Evolutionary conservation across 2,888 invertebrate species (phyloP).

Genomic region (Cacoxenus indagator): DNA sequence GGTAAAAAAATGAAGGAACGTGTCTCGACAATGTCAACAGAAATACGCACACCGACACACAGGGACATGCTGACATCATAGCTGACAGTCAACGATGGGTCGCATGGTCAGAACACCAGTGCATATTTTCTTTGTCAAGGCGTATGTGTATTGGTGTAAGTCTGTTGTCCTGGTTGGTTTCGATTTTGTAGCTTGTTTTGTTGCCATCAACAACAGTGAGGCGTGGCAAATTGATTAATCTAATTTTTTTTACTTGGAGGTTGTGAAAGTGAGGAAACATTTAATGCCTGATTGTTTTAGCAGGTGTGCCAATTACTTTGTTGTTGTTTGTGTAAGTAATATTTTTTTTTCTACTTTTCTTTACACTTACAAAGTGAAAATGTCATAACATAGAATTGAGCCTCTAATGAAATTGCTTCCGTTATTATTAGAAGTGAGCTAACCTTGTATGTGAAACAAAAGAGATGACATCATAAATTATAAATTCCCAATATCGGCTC

Average conservation of each 20-base stretch:
- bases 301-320: slow-evolving; percentile 13
- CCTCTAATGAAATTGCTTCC: background rate
- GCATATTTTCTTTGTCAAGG: slow-evolving; percentile 32
- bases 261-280: background rate
- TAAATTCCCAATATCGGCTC: no score
- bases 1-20: background rate
- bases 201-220: slow-evolving; percentile 32
- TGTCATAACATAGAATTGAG: background rate
- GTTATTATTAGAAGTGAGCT: background rate
- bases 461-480: no score
- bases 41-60: slow-evolving; percentile 34
- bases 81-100: slow-evolving; percentile 46
- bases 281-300: background rate
- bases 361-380: background rate
- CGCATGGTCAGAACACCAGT: slow-evolving; percentile 60
- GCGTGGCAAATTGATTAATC: slow-evolving; percentile 67
- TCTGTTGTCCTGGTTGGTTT: slow-evolving; percentile 11
- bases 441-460: no score
- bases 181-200: slow-evolving; percentile 24
- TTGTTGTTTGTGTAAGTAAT: background rate
- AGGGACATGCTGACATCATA: slow-evolving; percentile 51
- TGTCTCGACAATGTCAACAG: background rate
- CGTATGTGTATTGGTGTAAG: background rate
- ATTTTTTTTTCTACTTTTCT: background rate
- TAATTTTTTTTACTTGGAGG: slow-evolving; percentile 37